These are phyloP conservation scores for Cylloceria caligata DNA, from an alignment of 2,888 invertebrate species.

Conservation along the genomic window DNA sequence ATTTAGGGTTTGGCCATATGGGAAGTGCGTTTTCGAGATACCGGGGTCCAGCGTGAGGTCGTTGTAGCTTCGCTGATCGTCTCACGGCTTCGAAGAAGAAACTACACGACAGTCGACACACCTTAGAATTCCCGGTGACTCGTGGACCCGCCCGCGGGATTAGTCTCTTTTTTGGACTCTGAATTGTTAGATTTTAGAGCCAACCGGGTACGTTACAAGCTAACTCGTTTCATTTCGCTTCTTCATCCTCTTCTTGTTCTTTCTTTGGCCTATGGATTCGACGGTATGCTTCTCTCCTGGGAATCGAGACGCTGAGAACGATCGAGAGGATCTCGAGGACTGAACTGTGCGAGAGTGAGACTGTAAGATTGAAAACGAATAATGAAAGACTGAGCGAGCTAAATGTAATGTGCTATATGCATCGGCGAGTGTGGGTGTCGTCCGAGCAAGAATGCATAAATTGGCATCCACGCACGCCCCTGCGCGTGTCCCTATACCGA, in stretches of 20 bases:
- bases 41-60: background rate
- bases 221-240: conserved; percentile 23
- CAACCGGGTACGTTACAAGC: conserved; percentile 6
- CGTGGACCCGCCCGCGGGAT: conserved; percentile 61
- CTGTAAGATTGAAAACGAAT: conserved; percentile 31
- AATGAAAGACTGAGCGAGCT: conserved; percentile 39
- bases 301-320: conserved; percentile 57
- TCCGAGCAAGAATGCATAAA: conserved; percentile 76
- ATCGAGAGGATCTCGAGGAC: conserved; percentile 49
- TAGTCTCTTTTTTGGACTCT: conserved; percentile 48
- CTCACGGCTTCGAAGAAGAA: conserved; percentile 40
- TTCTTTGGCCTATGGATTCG: conserved; percentile 12
- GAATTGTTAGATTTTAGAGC: conserved; percentile 31
- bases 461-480: conserved; percentile 75
- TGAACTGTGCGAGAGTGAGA: conserved; percentile 7
- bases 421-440: conserved; percentile 73
- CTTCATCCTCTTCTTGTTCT: conserved; percentile 13
- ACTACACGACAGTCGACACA: conserved; percentile 47
- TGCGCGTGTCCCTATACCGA: conserved; percentile 62
- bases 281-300: conserved; percentile 33
- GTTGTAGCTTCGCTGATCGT: background rate
- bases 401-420: conserved; percentile 21
- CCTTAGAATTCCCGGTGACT: conserved; percentile 64
- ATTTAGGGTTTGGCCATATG: conserved; percentile 57
- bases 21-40: background rate